phyloP scores from a whole-genome alignment of 2,888 invertebrate genomes.

The Nycteola revayana region DNA sequence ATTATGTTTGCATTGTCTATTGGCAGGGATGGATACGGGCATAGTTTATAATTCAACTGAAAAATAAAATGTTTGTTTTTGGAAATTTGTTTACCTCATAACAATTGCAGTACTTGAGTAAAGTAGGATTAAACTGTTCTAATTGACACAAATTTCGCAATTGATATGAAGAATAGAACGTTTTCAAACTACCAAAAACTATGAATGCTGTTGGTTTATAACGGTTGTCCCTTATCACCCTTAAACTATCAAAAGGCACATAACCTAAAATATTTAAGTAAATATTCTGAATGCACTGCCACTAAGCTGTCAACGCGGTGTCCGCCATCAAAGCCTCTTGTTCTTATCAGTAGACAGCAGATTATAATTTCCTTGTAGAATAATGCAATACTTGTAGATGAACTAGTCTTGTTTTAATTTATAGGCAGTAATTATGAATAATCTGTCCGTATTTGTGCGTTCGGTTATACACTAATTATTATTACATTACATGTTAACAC shows the following conservation, averaged over 20 bases:
- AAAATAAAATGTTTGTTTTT: too few relatives aligned
- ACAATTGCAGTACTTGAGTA: neutral
- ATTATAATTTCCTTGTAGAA: slow-evolving; percentile 52
- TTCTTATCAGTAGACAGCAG: slow-evolving; percentile 49
- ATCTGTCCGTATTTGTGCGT: slow-evolving; percentile 14
- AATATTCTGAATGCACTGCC: slow-evolving; percentile 62
- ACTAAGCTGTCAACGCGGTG: slow-evolving; percentile 45
- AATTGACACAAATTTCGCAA: neutral
- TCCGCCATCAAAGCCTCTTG: slow-evolving; percentile 57
- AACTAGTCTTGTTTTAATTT: slow-evolving; percentile 25
- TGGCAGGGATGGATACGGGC: too few relatives aligned
- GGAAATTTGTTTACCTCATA: too few relatives aligned
- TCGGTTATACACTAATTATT: slow-evolving; percentile 14
- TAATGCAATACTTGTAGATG: slow-evolving; percentile 43
- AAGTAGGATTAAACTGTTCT: neutral
- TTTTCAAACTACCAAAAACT: too few relatives aligned
- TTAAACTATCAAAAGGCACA: too few relatives aligned
- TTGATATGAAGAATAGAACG: too few relatives aligned
- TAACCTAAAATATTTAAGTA: too few relatives aligned
- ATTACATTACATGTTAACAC: slow-evolving; percentile 5
- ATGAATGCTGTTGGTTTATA: too few relatives aligned
- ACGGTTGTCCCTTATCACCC: too few relatives aligned
- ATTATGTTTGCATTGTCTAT: too few relatives aligned
- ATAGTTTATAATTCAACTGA: too few relatives aligned
- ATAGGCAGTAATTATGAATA: slow-evolving; percentile 15